These are phyloP conservation scores for Agriopis aurantiaria DNA, from an alignment of 2,888 invertebrate genomes.

Conservation along the genomic window DNA sequence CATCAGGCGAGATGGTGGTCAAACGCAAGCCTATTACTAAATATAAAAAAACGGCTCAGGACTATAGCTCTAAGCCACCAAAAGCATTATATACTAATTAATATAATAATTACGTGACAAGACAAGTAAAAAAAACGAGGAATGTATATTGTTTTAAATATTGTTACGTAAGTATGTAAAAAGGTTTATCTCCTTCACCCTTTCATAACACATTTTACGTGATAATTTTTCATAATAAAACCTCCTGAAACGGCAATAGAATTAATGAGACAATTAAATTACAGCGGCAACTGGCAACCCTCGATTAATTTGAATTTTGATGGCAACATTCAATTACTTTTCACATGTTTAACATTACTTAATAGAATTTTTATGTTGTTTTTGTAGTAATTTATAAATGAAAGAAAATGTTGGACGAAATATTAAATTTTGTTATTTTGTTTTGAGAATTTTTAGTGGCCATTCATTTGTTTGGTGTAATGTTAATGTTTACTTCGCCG, in stretches of 20 bases:
- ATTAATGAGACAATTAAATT: conserved; percentile 39
- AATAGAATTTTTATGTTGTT: background rate
- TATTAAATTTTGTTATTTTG: too few relatives aligned
- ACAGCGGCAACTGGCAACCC: conserved; percentile 30
- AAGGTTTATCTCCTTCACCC: conserved; percentile 7
- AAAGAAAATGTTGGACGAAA: background rate
- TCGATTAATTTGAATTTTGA: conserved; percentile 44
- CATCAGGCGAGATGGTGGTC: too few relatives aligned
- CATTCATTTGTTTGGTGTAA: too few relatives aligned
- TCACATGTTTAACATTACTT: conserved; percentile 28
- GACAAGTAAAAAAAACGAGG: too few relatives aligned
- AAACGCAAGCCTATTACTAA: too few relatives aligned
- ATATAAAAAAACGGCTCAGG: too few relatives aligned
- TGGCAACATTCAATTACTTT: conserved; percentile 37
- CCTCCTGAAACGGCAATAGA: conserved; percentile 31
- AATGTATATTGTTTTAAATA: background rate
- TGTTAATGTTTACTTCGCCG: too few relatives aligned
- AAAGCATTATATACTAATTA: too few relatives aligned
- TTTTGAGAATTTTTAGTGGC: too few relatives aligned
- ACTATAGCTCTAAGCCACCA: too few relatives aligned
- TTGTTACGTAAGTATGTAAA: background rate
- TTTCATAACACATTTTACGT: conserved; percentile 24
- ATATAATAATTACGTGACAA: too few relatives aligned
- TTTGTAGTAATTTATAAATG: background rate
- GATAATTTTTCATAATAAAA: conserved; percentile 36